Conservation (phyloP, 2,113 vertebrate species). For the Leucoraja erinaceus region DNA sequence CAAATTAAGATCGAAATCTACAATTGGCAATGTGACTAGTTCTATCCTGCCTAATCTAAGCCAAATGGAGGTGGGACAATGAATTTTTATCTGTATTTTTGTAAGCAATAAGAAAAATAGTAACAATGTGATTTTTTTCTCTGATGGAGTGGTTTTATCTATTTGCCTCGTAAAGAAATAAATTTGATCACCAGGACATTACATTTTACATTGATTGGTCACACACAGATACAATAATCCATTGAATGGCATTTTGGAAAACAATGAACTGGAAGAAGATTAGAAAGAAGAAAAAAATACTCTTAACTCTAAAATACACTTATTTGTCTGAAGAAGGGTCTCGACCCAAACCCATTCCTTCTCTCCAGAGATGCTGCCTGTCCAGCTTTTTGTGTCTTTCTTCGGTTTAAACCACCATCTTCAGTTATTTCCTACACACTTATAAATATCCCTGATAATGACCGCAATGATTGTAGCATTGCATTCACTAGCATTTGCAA, state of each 20-base stretch:
- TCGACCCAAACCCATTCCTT: no score
- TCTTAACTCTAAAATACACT: not conserved
- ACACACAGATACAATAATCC: not conserved
- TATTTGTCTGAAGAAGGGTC: no score
- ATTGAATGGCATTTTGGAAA: not conserved
- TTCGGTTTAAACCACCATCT: no score
- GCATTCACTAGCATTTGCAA: not conserved
- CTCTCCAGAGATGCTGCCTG: no score
- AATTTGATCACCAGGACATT: not conserved
- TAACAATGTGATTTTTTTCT: not conserved
- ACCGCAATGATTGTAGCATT: not conserved
- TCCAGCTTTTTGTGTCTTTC: no score
- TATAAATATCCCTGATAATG: not conserved
- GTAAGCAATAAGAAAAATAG: not conserved
- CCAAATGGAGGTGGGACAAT: not conserved
- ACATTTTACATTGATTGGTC: not conserved
- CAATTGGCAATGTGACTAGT: not conserved
- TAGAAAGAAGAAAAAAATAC: not conserved
- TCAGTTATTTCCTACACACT: not conserved
- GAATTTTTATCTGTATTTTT: not conserved
- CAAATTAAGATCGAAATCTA: conserved; percentile 30
- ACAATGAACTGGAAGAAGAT: not conserved
- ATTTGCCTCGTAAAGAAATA: not conserved
- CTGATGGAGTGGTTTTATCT: not conserved
- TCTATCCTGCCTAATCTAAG: not conserved